A percentile compares a stretch with the other conserved stretches of the same genome.
Conservation (phyloP, 2,797 vertebrate species). For the Gallinago stenura region DNA sequence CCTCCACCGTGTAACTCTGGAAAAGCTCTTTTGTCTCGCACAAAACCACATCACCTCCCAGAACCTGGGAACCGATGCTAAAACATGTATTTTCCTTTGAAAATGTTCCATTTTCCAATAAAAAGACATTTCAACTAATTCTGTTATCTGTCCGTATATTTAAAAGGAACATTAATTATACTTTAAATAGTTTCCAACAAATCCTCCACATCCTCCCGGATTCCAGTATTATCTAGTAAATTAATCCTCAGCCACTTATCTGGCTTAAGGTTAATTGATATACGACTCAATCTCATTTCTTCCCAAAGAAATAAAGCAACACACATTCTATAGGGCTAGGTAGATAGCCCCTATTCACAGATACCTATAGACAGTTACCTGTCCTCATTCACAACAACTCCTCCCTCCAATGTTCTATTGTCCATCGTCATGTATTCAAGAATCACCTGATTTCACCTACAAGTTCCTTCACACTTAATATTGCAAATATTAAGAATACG, state of each 20-base stretch:
- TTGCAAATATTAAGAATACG: neutral
- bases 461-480: neutral
- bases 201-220: neutral
- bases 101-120: neutral
- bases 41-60: neutral
- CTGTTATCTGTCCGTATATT: neutral
- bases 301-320: neutral
- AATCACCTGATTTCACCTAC: neutral
- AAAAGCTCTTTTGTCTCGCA: neutral
- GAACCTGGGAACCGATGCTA: neutral
- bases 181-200: constrained; percentile 37
- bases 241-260: constrained; percentile 50
- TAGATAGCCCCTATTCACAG: neutral
- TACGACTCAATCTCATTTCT: neutral
- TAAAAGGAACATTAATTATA: constrained; percentile 16
- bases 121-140: neutral
- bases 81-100: neutral
- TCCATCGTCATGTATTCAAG: neutral
- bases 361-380: neutral
- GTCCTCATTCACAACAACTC: neutral
- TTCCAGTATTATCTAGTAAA: constrained; percentile 35
- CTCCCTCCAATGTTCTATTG: neutral
- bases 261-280: constrained; percentile 51
- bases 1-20: too few species aligned
- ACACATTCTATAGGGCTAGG: neutral